Evolutionary conservation across 1,140 invertebrate species (phyloP).

Genomic region (Drosophila repleta): DNA sequence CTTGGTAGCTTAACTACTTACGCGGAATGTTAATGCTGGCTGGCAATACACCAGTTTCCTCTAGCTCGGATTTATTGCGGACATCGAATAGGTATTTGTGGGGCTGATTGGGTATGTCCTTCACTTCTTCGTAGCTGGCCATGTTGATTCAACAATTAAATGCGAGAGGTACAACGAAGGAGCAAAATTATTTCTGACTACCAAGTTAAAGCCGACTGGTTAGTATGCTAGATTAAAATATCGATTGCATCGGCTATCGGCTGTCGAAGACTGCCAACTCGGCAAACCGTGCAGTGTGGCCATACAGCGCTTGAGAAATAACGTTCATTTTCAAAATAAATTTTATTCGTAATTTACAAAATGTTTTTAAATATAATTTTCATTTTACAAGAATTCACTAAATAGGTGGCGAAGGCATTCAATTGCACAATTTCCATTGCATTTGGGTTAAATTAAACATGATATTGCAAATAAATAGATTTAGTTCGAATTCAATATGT

Average conservation of each 20-base stretch:
- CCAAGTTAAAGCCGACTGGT: slow-evolving; percentile 27
- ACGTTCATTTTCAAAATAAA: slow-evolving; percentile 40
- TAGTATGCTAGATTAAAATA: neutral
- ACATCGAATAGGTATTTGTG: slow-evolving; percentile 87
- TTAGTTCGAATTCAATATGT: slow-evolving; percentile 44
- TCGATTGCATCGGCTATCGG: neutral
- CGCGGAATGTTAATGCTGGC: slow-evolving; percentile 90
- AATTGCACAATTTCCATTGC: slow-evolving; percentile 64
- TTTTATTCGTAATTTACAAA: slow-evolving; percentile 59
- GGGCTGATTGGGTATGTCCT: slow-evolving; percentile 83
- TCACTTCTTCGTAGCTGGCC: slow-evolving; percentile 85
- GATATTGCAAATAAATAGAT: slow-evolving; percentile 63
- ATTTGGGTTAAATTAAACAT: slow-evolving; percentile 50
- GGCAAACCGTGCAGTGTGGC: neutral
- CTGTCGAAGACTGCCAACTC: slow-evolving; percentile 13
- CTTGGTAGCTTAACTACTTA: slow-evolving; percentile 79
- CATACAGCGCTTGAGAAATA: neutral
- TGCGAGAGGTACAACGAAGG: neutral
- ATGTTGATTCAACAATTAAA: slow-evolving; percentile 33
- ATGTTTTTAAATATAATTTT: slow-evolving; percentile 48
- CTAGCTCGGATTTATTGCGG: slow-evolving; percentile 87
- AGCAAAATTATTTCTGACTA: slow-evolving; percentile 5
- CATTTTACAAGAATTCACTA: slow-evolving; percentile 72
- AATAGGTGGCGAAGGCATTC: slow-evolving; percentile 63
- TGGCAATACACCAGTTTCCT: slow-evolving; percentile 87